These are phyloP conservation scores for Arenaria interpres DNA, from an alignment of 2,113 vertebrate species.

Conservation along the genomic window DNA sequence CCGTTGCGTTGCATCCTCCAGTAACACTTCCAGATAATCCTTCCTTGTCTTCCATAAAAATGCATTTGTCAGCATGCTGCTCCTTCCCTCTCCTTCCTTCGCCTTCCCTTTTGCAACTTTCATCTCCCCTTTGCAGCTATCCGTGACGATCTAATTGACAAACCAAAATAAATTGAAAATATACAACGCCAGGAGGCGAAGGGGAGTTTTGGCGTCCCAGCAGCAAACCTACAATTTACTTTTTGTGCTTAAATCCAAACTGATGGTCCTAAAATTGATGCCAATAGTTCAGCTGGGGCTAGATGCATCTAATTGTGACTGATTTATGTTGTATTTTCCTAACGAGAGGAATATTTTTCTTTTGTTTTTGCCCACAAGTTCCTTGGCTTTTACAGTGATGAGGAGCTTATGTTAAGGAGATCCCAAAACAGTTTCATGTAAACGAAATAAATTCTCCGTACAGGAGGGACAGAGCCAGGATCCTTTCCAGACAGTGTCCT, in stretches of 20 bases:
- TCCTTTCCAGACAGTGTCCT: background rate
- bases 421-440: background rate
- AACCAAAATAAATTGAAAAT: background rate
- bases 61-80: background rate
- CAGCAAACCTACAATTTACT: background rate
- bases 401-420: background rate
- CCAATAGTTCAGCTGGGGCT: background rate
- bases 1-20: background rate
- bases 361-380: background rate
- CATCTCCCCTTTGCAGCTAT: background rate
- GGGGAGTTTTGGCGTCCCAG: background rate
- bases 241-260: background rate
- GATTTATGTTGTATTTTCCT: background rate
- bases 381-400: background rate
- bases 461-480: background rate
- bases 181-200: background rate
- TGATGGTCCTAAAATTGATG: background rate
- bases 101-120: background rate
- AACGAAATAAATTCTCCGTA: background rate
- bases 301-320: background rate
- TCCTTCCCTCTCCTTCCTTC: background rate
- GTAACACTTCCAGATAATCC: background rate
- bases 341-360: background rate
- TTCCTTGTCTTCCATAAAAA: background rate
- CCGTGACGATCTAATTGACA: background rate